These are phyloP conservation scores for Brachymystax lenok DNA, from an alignment of 2,797 vertebrate species.

Conservation along the genomic window DNA sequence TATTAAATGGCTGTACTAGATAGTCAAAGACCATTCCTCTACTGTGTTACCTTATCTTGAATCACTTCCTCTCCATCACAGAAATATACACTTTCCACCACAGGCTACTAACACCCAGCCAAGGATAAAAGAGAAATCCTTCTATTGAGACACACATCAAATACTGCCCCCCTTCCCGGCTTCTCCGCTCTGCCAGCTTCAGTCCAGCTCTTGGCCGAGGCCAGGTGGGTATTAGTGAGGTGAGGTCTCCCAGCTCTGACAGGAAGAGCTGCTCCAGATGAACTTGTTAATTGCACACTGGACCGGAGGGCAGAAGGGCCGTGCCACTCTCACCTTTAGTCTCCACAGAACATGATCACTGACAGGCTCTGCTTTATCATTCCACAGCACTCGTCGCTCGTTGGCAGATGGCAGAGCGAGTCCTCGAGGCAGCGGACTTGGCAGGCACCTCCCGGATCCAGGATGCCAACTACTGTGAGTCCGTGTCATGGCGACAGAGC, in stretches of 20 bases:
- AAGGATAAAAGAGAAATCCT: conserved; percentile 11
- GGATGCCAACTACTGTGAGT: conserved; percentile 46
- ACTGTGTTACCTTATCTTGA: neutral
- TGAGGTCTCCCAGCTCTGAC: neutral
- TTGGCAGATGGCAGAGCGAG: conserved; percentile 53
- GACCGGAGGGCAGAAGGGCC: conserved; percentile 27
- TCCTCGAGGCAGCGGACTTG: conserved; percentile 41
- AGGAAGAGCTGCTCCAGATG: conserved; percentile 12
- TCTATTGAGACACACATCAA: neutral
- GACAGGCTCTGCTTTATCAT: conserved; percentile 44
- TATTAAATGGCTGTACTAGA: neutral
- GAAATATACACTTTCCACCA: neutral
- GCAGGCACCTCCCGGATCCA: conserved; percentile 27
- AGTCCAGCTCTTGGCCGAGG: neutral
- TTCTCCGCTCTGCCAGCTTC: too few relatives aligned
- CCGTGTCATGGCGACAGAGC: conserved; percentile 31
- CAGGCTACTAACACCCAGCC: neutral
- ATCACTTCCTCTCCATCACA: neutral
- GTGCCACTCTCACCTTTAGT: conserved; percentile 26
- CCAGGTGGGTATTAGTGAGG: conserved; percentile 2
- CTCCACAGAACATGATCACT: conserved; percentile 2
- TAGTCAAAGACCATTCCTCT: neutral
- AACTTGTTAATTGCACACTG: conserved; percentile 34
- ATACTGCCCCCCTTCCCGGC: neutral
- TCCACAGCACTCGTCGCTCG: conserved; percentile 50